These are phyloP conservation scores for Odontocerum albicorne DNA, from an alignment of 2,888 invertebrate species.

Conservation along the genomic window DNA sequence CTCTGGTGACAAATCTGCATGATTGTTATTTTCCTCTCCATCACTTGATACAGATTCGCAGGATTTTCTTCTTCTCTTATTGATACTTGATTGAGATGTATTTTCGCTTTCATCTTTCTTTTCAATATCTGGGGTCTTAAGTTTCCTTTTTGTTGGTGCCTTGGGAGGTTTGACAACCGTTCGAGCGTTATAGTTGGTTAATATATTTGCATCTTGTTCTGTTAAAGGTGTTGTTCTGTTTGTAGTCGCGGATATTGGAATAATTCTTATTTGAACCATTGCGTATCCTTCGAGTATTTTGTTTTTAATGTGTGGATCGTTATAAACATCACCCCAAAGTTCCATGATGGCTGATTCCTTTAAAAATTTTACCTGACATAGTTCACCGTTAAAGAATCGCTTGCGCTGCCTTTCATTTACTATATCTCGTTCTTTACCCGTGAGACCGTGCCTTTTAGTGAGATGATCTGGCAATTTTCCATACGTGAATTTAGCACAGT, in stretches of 20 bases:
- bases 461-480: slow-evolving; percentile 57
- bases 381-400: slow-evolving; percentile 57
- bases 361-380: slow-evolving; percentile 55
- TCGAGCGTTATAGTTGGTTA: slow-evolving; percentile 56
- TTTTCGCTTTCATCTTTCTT: slow-evolving; percentile 34
- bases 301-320: slow-evolving; percentile 52
- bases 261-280: slow-evolving; percentile 55
- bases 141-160: slow-evolving; percentile 45
- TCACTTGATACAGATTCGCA: slow-evolving; percentile 51
- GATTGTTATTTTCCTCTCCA: slow-evolving; percentile 47
- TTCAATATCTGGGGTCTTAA: slow-evolving; percentile 47
- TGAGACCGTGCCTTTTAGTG: slow-evolving; percentile 55
- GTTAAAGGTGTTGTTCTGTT: slow-evolving; percentile 53
- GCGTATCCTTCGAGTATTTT: slow-evolving; percentile 57
- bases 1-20: not conserved
- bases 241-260: slow-evolving; percentile 51
- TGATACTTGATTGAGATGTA: slow-evolving; percentile 27
- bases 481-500: slow-evolving; percentile 57
- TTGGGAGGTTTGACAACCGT: slow-evolving; percentile 53
- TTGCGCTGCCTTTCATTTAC: slow-evolving; percentile 57
- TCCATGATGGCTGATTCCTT: slow-evolving; percentile 58
- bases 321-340: slow-evolving; percentile 55
- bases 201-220: slow-evolving; percentile 56
- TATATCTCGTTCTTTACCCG: slow-evolving; percentile 53
- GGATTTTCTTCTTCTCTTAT: slow-evolving; percentile 45